phyloP scores from a whole-genome alignment of 2,113 vertebrate genomes.

The Cynopterus brachyotis region DNA sequence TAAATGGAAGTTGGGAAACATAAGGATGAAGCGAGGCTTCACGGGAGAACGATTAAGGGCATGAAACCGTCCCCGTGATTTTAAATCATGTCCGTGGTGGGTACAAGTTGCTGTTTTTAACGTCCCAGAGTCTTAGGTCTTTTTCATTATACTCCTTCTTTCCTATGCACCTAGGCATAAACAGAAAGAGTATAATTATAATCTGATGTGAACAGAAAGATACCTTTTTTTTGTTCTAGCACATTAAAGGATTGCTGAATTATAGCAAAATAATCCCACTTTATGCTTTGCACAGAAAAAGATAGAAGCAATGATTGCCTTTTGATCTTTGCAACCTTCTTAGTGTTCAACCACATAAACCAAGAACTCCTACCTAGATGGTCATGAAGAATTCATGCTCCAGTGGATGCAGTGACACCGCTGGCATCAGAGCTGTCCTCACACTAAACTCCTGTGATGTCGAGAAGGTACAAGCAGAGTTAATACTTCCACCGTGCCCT shows the following conservation, averaged over 20 bases:
- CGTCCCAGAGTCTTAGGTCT: not conserved
- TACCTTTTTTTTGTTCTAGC: not conserved
- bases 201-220: not conserved
- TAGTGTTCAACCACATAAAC: not conserved
- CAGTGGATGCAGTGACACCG: not conserved
- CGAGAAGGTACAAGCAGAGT: not conserved
- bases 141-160: not conserved
- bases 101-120: not conserved
- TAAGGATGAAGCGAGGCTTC: not conserved
- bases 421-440: not conserved
- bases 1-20: not conserved
- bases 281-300: not conserved
- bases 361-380: not conserved
- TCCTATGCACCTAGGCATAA: not conserved
- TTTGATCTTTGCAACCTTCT: not conserved
- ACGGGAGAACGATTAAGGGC: not conserved
- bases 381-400: conserved; percentile 21
- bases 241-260: conserved; percentile 10
- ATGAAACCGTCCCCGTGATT: not conserved
- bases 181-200: not conserved
- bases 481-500: not conserved
- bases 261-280: not conserved
- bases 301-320: not conserved
- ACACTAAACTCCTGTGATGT: not conserved
- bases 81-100: not conserved